Evolutionary conservation across 53 echinoderm and acorn worm genomes (phyloP).

Genomic region (Echinometra lucunter): DNA sequence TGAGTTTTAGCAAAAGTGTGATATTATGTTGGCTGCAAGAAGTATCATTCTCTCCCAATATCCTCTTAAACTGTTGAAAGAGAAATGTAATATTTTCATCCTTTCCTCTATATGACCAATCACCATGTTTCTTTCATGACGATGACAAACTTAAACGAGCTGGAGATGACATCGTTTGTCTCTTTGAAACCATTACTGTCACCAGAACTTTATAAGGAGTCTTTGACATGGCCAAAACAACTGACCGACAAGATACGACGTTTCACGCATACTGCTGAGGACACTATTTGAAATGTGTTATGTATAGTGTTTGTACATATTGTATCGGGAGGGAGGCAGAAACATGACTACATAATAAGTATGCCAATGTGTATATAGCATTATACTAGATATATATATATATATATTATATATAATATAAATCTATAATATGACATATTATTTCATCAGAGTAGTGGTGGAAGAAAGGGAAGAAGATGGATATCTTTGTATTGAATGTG

Average conservation of each 20-base stretch:
- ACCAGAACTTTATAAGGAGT: background rate
- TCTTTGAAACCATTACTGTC: background rate
- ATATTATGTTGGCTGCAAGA: background rate
- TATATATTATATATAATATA: constrained; percentile 66
- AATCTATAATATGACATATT: constrained; percentile 67
- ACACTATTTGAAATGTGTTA: background rate
- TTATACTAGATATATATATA: constrained; percentile 71
- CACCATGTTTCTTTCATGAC: constrained; percentile 19
- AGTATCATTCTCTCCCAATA: background rate
- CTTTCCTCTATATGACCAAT: constrained; percentile 23
- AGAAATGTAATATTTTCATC: background rate
- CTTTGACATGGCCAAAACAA: constrained; percentile 20
- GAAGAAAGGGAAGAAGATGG: background rate
- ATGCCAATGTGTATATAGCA: constrained; percentile 69
- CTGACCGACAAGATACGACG: background rate
- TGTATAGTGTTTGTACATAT: constrained; percentile 64
- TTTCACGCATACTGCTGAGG: constrained; percentile 42
- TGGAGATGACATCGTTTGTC: background rate
- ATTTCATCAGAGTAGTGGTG: constrained; percentile 51
- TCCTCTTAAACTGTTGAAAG: background rate
- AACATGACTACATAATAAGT: constrained; percentile 64
- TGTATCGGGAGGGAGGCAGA: constrained; percentile 49
- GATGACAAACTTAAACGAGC: background rate
- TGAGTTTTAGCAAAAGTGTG: background rate
- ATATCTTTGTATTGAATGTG: constrained; percentile 50